phyloP scores from a whole-genome alignment of 2,797 vertebrate genomes.

The Smutsia temminckii region DNA sequence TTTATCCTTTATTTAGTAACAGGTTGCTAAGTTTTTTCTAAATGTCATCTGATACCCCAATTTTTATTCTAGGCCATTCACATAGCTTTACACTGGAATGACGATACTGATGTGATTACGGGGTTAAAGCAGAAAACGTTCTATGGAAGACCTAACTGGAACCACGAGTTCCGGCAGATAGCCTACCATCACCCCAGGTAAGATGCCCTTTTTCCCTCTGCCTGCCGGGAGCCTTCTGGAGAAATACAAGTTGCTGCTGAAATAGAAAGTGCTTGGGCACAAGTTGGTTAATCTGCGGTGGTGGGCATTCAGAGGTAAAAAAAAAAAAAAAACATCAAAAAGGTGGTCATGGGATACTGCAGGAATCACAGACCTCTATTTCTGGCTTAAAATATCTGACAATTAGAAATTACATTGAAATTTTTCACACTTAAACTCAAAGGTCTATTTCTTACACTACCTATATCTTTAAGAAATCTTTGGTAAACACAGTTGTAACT shows the following conservation, averaged over 20 bases:
- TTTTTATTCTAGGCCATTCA: conserved; percentile 85
- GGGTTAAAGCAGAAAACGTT: conserved; percentile 88
- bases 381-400: not conserved
- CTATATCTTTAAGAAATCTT: conserved; percentile 35
- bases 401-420: not conserved
- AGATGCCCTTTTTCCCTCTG: conserved; percentile 58
- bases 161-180: conserved; percentile 86
- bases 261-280: not conserved
- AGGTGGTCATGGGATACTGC: not conserved
- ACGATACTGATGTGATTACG: conserved; percentile 86
- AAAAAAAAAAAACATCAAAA: not conserved
- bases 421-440: conserved; percentile 33
- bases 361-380: not conserved
- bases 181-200: conserved; percentile 86
- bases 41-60: conserved; percentile 62
- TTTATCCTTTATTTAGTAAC: conserved; percentile 54
- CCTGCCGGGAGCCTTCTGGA: not conserved
- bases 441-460: conserved; percentile 40
- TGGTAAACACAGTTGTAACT: conserved; percentile 3
- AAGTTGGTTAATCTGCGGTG: not conserved
- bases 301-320: not conserved
- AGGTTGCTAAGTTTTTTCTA: not conserved
- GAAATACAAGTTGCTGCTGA: not conserved
- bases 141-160: conserved; percentile 89
- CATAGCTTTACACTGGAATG: conserved; percentile 87